A percentile compares a stretch with the other conserved stretches of the same genome.
Conservation (phyloP, 2,888 invertebrate genomes). For the Cartodere bifasciata region DNA sequence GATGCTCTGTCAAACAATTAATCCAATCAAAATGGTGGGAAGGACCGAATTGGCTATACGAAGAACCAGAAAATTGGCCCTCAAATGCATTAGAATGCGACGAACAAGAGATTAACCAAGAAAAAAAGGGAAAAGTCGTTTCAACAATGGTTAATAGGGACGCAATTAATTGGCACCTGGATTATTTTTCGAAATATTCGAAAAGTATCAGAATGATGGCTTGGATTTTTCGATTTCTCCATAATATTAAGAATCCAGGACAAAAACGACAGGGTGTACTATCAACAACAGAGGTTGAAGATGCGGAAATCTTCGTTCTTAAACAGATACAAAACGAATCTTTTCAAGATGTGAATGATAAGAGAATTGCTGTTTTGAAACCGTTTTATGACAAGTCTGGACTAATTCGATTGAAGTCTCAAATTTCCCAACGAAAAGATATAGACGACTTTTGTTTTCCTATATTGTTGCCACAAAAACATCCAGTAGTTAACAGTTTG, state of each 20-base stretch:
- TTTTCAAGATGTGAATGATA: slow-evolving; percentile 10
- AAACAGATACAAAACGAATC: slow-evolving; percentile 8
- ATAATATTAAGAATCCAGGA: slow-evolving; percentile 2
- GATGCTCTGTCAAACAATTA: slow-evolving; percentile 19
- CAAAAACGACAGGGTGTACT: slow-evolving; percentile 2
- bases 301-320: slow-evolving; percentile 11
- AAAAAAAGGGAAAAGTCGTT: slow-evolving; percentile 6
- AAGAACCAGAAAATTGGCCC: slow-evolving; percentile 17
- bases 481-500: slow-evolving; percentile 17
- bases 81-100: slow-evolving; percentile 1
- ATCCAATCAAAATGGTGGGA: slow-evolving; percentile 24
- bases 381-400: slow-evolving; percentile 13
- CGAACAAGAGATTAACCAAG: slow-evolving; percentile 9
- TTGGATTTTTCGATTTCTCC: slow-evolving; percentile 11
- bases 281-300: slow-evolving; percentile 4
- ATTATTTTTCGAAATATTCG: slow-evolving; percentile 12
- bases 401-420: slow-evolving; percentile 16
- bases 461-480: slow-evolving; percentile 18
- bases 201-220: slow-evolving; percentile 15
- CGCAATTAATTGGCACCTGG: background rate
- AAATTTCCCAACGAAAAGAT: slow-evolving; percentile 13
- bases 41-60: slow-evolving; percentile 22
- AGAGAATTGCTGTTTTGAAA: slow-evolving; percentile 8
- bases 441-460: slow-evolving; percentile 17
- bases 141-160: slow-evolving; percentile 5